A percentile compares a stretch with the other conserved stretches of the same genome.
Conservation (phyloP, 2,888 invertebrate species). For the Caenorhabditis plicata region DNA sequence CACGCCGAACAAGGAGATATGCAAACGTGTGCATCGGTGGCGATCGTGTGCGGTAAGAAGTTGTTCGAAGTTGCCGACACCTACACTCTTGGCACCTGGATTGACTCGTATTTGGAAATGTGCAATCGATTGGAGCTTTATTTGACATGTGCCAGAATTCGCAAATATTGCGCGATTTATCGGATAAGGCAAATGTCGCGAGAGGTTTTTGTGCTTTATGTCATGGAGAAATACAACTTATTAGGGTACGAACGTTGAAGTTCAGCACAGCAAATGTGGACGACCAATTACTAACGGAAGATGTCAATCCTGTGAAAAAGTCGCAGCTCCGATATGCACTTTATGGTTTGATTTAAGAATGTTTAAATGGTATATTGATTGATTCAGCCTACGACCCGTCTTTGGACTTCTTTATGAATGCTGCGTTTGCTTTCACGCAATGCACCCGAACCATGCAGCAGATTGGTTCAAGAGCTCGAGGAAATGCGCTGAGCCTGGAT, state of each 20-base stretch:
- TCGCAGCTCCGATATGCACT: conserved; percentile 11
- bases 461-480: conserved; percentile 13
- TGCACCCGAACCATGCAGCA: conserved; percentile 38
- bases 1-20: conserved; percentile 41
- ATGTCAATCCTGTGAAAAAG: conserved; percentile 24
- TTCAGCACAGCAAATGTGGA: conserved; percentile 23
- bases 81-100: conserved; percentile 37
- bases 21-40: conserved; percentile 41
- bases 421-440: conserved; percentile 32
- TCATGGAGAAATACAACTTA: too few relatives aligned
- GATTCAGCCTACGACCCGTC: conserved; percentile 27
- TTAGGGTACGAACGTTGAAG: conserved; percentile 23
- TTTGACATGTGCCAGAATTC: conserved; percentile 25
- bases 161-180: conserved; percentile 32
- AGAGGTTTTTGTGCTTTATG: too few relatives aligned
- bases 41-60: conserved; percentile 33
- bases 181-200: conserved; percentile 23
- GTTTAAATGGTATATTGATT: background rate
- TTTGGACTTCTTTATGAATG: conserved; percentile 25
- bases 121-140: conserved; percentile 35
- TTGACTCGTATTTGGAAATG: conserved; percentile 45
- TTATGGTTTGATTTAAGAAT: conserved; percentile 21
- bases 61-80: conserved; percentile 31
- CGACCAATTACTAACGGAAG: conserved; percentile 18
- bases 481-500: conserved; percentile 10